phyloP scores from a whole-genome alignment of 2,797 vertebrate genomes.

The Mormyrops attenuatus region DNA sequence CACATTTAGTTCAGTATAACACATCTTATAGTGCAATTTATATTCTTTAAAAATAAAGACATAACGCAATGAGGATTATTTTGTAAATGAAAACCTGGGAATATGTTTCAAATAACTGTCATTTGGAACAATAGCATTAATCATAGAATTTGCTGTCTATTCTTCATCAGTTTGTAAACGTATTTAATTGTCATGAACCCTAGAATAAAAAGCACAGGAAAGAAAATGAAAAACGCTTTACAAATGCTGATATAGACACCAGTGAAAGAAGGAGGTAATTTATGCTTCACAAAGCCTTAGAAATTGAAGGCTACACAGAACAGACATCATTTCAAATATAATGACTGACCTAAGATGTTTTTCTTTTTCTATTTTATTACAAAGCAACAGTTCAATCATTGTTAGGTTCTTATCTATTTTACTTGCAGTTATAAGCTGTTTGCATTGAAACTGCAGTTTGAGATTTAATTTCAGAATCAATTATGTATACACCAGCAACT shows the following conservation, averaged over 20 bases:
- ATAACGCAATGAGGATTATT: neutral
- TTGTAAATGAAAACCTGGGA: neutral
- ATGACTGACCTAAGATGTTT: neutral
- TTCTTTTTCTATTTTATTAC: neutral
- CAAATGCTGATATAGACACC: neutral
- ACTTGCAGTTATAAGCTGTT: slow-evolving; percentile 33
- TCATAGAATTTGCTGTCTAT: neutral
- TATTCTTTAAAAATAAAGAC: neutral
- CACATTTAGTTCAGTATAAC: neutral
- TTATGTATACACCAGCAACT: slow-evolving; percentile 56
- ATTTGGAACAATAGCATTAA: neutral
- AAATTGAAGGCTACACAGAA: neutral
- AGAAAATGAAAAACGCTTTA: neutral
- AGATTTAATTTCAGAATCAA: slow-evolving; percentile 49
- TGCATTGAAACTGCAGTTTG: slow-evolving; percentile 42
- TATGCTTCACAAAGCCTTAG: neutral
- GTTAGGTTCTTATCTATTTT: slow-evolving; percentile 36
- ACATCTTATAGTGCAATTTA: neutral
- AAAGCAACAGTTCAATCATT: slow-evolving; percentile 28
- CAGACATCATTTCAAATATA: neutral
- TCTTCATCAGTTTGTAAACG: neutral
- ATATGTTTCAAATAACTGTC: neutral
- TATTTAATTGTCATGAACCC: neutral
- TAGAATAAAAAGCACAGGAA: neutral
- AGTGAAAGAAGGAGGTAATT: neutral